Base-by-base conservation (phyloP, 1,140 invertebrate species). In the Penaeus vannamei region DNA sequence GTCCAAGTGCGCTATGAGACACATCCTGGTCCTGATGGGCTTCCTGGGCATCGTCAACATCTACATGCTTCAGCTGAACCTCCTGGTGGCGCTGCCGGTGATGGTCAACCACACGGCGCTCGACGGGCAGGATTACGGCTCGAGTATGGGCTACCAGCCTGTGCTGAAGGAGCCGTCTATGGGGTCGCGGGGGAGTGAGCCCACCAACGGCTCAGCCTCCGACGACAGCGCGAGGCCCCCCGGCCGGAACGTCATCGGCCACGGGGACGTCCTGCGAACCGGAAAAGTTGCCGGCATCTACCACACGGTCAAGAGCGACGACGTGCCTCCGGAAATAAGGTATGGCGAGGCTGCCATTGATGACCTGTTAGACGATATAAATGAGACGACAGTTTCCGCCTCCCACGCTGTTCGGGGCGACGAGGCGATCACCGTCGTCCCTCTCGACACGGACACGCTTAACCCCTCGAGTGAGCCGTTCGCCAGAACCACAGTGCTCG, bases 51-150 rank as follows among this genome's bases (percentile, higher is more conserved):
- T 89, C 36, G 19, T 84, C 59, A 89, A 84, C 72, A 84, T 89
- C 19, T 89, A 89, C 87, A 89, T 89, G 87, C 66, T 89, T 8
- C 87, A 89, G 36, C 87, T 89, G 14, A 89, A 89, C 42, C 69
- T 89, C 23, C 72, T 89, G 59, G 87, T 89, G 36, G 87, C 87
- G 69, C 87, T 89, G 82, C 87, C 87, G 66, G 59, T 89, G 69
- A 89, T 89, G 87, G 87, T 89, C 22, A 89, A 89, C 61, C 87
- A 89, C 82, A 89, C 87, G 23, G 87, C 87, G 32, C 76, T 89
- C 64, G 32, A 77, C 23, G 87, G 87, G 42, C 36, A 84, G 66
- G 87, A 89, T 72, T 89, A 84, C 72, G 46, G 79, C 32, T 79
- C 82, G 69, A 66, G 82, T 60, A 84, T 89, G 87, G 87, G 87